A percentile compares a stretch with the other conserved stretches of the same genome.
Conservation (phyloP, 2,797 vertebrate genomes). For the Pseudotriccus pelzelni region DNA sequence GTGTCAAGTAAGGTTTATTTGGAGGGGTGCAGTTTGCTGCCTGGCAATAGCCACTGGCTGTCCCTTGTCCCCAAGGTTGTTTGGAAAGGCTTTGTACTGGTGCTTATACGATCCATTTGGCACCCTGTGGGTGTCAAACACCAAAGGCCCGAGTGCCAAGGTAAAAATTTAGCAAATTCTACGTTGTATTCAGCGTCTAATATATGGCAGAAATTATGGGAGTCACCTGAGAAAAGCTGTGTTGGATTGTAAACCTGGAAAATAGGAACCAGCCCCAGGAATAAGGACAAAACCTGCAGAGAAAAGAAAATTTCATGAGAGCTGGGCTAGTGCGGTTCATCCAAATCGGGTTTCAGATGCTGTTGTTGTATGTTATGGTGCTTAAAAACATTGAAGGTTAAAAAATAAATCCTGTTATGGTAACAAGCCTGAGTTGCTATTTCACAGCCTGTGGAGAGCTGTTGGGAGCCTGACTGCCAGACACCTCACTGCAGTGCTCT, state of each 20-base stretch:
- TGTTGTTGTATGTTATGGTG: neutral
- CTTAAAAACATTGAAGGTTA: neutral
- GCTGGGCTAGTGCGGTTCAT: neutral
- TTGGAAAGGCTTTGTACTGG: neutral
- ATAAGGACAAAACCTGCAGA: neutral
- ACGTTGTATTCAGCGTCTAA: accelerated
- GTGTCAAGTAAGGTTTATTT: neutral
- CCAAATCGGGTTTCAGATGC: neutral
- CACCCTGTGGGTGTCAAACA: neutral
- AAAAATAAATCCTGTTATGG: neutral
- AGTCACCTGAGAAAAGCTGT: neutral
- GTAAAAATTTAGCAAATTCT: neutral
- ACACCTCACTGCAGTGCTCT: neutral
- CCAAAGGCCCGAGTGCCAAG: neutral
- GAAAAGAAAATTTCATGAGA: neutral
- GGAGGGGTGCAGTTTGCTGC: accelerated
- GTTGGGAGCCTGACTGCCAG: neutral
- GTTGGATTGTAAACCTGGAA: neutral
- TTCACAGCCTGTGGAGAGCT: neutral
- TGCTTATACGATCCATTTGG: accelerated
- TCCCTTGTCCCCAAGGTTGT: neutral
- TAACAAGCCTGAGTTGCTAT: accelerated
- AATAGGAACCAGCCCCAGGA: neutral
- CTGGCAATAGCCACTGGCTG: accelerated
- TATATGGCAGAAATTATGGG: neutral